Evolutionary conservation across 1,140 invertebrate genomes (phyloP), one percentile per base, ranked within the genome.

Genomic region (Drosophila orena): DNA sequence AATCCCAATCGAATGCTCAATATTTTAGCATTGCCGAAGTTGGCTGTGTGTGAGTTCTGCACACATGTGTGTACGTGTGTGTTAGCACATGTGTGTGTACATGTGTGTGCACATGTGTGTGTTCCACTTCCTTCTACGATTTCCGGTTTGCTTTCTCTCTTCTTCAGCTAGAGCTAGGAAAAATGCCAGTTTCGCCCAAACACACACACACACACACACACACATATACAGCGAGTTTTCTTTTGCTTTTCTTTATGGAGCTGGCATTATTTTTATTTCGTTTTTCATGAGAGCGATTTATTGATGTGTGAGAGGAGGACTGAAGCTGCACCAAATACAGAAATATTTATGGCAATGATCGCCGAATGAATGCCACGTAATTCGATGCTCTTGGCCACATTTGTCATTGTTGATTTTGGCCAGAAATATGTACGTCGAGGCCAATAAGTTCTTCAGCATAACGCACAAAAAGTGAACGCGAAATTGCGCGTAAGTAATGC

Each of bases 401-500:
- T 81, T 86, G 75, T 84, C 80, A 84, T 72, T 86, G 83, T 81
- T 78, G 69, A 84, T 76, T 79, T 84, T 84, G 80, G 75, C 77
- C 71, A 64, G 46, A 56, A 68, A 88, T 65, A 34, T 66, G 58
- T 59, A 54, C 57, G 55, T 50, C 55, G 58, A 56, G 59, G 79
- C 59, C 73, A 81, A 77, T 70, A 77, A 77, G 59, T 61, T 74
- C 73, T 76, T 71, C 64, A 68, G 55, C 69, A 84, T 66, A 74
- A 75, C 66, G 75, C 70, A 66, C 70, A 79, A 88, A 76, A 86
- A 88, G 60, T 86, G 79, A 79, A 65, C 73, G 65, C 75, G 83
- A 86, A 86, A 86, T 86, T 88, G 83, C 55, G 79, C 83, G 83
- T 86, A 83, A 86, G 79, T 88, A 86, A 86, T 86, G 70, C 61